Percentiles rank a stretch among this genome's conserved stretches.
Conservation (phyloP, 1,140 invertebrate genomes). For the Ladona fulva region DNA sequence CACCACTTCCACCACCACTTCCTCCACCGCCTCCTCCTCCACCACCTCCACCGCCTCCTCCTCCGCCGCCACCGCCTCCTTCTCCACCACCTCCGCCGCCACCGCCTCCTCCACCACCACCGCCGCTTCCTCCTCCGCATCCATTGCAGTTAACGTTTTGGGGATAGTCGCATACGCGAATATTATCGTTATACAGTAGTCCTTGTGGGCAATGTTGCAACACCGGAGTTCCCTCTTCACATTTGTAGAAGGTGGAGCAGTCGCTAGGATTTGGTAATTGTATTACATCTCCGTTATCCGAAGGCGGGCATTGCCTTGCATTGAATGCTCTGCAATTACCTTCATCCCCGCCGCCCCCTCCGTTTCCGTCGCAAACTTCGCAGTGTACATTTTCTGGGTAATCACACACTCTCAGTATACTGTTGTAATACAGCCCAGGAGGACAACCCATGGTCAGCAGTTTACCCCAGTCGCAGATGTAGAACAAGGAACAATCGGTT, state of each 20-base stretch:
- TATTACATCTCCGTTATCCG: no score
- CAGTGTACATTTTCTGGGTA: slow-evolving; percentile 23
- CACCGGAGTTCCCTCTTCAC: slow-evolving; percentile 26
- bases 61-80: no score
- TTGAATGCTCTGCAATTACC: no score
- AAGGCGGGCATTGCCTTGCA: no score
- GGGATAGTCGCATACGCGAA: slow-evolving; percentile 27
- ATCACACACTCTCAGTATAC: slow-evolving; percentile 29
- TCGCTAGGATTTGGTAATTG: slow-evolving; percentile 22
- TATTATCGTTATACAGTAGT: slow-evolving; percentile 23
- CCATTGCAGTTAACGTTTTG: not conserved
- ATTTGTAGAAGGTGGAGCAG: slow-evolving; percentile 33
- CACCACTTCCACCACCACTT: not conserved
- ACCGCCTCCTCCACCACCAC: no score
- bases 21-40: not conserved
- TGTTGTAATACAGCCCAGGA: slow-evolving; percentile 34
- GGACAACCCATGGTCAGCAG: slow-evolving; percentile 29
- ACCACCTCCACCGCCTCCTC: no score
- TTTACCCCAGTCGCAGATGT: slow-evolving; percentile 31
- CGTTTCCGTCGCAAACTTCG: not conserved
- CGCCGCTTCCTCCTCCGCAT: no score
- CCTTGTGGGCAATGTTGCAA: slow-evolving; percentile 18
- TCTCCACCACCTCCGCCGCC: no score
- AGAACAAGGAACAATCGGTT: slow-evolving; percentile 27
- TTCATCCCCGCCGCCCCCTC: no score